These are phyloP conservation scores for Eulemur rufifrons DNA, from an alignment of 2,113 vertebrate species.

Conservation along the genomic window DNA sequence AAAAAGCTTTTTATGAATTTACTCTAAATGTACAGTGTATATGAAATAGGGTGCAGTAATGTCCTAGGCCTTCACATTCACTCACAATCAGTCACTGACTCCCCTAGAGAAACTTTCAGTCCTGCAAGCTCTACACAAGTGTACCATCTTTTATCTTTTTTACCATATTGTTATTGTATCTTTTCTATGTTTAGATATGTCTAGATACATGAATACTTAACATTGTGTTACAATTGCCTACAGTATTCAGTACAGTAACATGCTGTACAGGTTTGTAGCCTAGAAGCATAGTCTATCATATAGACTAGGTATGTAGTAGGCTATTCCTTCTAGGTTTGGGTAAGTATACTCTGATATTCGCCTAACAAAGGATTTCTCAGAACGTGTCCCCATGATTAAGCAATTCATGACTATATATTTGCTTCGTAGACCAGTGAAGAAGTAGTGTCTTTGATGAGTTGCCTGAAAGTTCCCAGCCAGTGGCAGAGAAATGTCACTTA, in stretches of 20 bases:
- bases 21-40: not conserved
- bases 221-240: not conserved
- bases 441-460: conserved; percentile 81
- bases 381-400: not conserved
- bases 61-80: not conserved
- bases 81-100: not conserved
- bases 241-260: not conserved
- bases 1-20: too few relatives aligned
- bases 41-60: not conserved
- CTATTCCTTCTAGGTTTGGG: not conserved
- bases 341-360: not conserved
- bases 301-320: not conserved
- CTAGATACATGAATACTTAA: not conserved
- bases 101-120: not conserved
- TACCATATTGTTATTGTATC: not conserved
- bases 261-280: not conserved
- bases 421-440: conserved; percentile 88
- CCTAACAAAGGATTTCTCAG: not conserved
- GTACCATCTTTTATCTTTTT: not conserved
- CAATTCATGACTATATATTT: not conserved
- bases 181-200: not conserved
- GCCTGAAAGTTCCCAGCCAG: conserved; percentile 76
- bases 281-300: not conserved
- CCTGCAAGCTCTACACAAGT: not conserved
- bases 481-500: not conserved